Base-by-base conservation (phyloP, 1,140 invertebrate genomes). In the Procambarus clarkii region DNA sequence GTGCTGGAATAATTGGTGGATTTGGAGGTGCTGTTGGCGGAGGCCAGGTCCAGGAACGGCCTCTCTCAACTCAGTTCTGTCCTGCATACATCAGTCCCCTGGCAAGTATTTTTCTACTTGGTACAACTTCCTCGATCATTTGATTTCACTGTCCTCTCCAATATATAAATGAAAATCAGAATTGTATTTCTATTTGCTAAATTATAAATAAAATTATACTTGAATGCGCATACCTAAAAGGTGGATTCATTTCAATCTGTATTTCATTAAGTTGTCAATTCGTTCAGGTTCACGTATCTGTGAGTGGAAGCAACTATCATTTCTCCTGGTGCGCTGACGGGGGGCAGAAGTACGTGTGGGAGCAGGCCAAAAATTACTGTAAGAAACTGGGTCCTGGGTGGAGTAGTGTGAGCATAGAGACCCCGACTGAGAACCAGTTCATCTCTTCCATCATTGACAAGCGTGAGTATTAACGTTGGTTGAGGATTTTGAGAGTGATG, bases 281-380 rank as follows among this genome's bases (percentile, higher is more conserved):
- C 0, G 7, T 11, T 2, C 46, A 82, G 80, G 34, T 82, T 7
- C 80, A 82, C 80, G n/a, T 13, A 21, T 0, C 21, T 9, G 4
- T 60, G 7, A 5, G 18, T 18, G 54, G 80, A 11, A 50, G 58
- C 4, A 24, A 82, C 21, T 82, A 82, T 54, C 80, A 82, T 54
- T 82, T 24, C 50, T 82, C 80, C 50, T 82, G 80, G 80, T 82
- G 80, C 54, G 54, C 8, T n/a, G 80, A 82, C 50, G 80, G 80
- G 3, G 80, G 80, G 3, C 50, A 60, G 54, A 54, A 44, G 50
- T 82, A 82, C n/a, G 34, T 3, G 0, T 82, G 80, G 80, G 2
- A 82, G 54, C 46, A 34, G 3, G 80, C 80, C 13, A 34, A 54
- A n/a, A 13, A 24, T 44, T 82, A 82, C 50, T 82, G 80, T 54